A percentile compares a stretch with the other conserved stretches of the same genome.
These are phyloP conservation scores for Trichopria drosophilae DNA, from an alignment of 2,888 invertebrate species.

Conservation along the genomic window DNA sequence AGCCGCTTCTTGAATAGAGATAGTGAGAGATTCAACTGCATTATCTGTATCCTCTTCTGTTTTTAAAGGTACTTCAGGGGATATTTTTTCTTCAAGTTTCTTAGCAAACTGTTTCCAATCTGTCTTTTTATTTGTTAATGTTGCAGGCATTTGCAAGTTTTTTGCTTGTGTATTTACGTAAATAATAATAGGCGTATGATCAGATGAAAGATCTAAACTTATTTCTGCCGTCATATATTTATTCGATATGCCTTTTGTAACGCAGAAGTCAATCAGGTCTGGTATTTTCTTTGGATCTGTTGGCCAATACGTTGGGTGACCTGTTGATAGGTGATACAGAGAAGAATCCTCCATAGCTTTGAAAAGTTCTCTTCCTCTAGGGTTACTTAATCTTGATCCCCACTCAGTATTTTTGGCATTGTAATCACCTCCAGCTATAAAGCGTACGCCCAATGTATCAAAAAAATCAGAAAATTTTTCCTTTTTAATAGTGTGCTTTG, in stretches of 20 bases:
- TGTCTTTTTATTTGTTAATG: conserved; percentile 1
- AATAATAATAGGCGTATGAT: conserved; percentile 7
- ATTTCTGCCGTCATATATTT: not conserved
- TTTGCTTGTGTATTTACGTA: too few species aligned
- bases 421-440: conserved; percentile 33
- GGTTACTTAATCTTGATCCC: conserved; percentile 8
- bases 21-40: not conserved
- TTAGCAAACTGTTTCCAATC: not conserved
- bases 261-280: conserved; percentile 2
- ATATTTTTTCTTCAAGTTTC: not conserved
- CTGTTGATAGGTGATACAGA: conserved; percentile 18
- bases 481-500: not conserved
- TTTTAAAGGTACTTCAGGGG: not conserved
- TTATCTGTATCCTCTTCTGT: not conserved
- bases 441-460: conserved; percentile 27
- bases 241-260: not conserved
- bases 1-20: not conserved
- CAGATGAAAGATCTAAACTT: conserved; percentile 1
- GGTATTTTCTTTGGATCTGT: not conserved
- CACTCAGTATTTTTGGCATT: conserved; percentile 33
- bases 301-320: conserved; percentile 35
- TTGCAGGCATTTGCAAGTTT: too few species aligned
- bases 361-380: conserved; percentile 7
- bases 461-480: conserved; percentile 16
- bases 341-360: conserved; percentile 1